phyloP scores from a whole-genome alignment of 2,113 vertebrate species.

The Hydropotes inermis region DNA sequence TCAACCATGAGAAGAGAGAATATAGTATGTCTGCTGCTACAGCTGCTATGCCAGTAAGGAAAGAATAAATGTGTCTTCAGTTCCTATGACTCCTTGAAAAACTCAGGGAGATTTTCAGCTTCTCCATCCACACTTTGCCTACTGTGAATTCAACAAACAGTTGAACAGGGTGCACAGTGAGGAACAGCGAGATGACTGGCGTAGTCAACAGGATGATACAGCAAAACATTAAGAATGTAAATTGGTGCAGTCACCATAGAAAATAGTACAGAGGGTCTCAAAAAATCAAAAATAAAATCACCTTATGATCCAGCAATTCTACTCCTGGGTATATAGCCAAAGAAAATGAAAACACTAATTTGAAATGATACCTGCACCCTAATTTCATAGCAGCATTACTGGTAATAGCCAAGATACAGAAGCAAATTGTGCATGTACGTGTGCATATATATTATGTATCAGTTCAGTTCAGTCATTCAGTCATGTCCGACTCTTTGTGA shows the following conservation, averaged over 20 bases:
- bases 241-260: neutral
- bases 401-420: neutral
- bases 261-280: neutral
- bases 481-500: neutral
- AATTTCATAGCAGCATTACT: neutral
- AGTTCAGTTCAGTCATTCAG: neutral
- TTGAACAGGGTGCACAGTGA: neutral
- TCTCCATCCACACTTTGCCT: neutral
- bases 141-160: rapidly evolving
- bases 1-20: neutral
- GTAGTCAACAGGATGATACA: neutral
- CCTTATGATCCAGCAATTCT: neutral
- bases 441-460: too few species aligned
- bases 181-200: rapidly evolving
- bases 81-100: neutral
- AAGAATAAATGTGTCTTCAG: neutral
- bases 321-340: neutral
- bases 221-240: neutral
- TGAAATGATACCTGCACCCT: neutral
- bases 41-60: neutral
- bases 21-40: neutral
- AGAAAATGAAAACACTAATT: neutral
- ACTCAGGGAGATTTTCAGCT: neutral
- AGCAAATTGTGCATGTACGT: neutral
- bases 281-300: neutral